Percentiles rank a stretch among this genome's conserved stretches.
Conservation (phyloP, 2,113 vertebrate species). For the Ptychochromis oligacanthus region DNA sequence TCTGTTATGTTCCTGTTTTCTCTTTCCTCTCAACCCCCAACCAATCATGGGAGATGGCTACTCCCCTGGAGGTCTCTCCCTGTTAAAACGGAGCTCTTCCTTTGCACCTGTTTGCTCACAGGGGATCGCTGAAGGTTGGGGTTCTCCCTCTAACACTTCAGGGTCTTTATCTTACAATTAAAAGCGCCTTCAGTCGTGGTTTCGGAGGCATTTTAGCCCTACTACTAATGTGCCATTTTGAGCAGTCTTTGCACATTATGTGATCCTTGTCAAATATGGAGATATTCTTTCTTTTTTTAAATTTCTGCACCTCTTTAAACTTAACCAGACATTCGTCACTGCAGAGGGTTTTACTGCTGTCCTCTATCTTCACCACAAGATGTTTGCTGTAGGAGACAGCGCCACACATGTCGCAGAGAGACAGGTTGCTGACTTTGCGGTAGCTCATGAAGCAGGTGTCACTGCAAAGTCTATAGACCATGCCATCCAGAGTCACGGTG, state of each 20-base stretch:
- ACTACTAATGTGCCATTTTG: background rate
- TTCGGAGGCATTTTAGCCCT: background rate
- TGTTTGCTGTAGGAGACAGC: rapidly evolving
- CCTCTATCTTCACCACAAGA: background rate
- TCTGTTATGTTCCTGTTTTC: background rate
- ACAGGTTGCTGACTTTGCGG: background rate
- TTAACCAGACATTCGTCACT: slow-evolving; percentile 46
- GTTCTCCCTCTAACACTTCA: no score
- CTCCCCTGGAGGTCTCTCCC: background rate
- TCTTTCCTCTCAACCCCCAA: rapidly evolving
- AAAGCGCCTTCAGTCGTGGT: background rate
- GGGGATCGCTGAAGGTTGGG: no score
- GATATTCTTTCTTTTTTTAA: background rate
- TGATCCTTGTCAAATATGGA: background rate
- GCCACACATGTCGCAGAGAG: slow-evolving; percentile 21
- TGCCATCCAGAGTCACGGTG: background rate
- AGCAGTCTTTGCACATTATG: background rate
- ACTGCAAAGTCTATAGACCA: slow-evolving; percentile 21
- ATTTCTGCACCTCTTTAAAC: slow-evolving; percentile 50
- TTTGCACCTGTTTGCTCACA: background rate
- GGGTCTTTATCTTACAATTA: no score
- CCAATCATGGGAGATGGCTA: no score
- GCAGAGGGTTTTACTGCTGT: slow-evolving; percentile 27
- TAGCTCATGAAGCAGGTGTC: slow-evolving; percentile 15
- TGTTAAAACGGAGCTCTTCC: rapidly evolving